These are phyloP conservation scores for Phenganax subtilis DNA, from an alignment of 92 coral and sea anemone genomes.

Conservation along the genomic window DNA sequence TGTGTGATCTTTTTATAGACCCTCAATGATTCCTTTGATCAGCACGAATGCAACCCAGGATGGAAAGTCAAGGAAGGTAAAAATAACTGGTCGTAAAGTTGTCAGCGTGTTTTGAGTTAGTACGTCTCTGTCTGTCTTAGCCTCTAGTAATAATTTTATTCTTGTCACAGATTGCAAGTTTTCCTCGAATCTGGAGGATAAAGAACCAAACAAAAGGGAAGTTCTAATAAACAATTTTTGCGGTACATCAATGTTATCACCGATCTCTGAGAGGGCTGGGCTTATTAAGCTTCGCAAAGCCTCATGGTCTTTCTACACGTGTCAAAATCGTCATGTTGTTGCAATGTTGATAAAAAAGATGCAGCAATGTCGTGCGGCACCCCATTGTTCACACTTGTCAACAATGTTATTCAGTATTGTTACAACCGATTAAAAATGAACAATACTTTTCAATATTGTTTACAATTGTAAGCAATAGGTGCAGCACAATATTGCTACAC, in stretches of 20 bases:
- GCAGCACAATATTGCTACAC: no score
- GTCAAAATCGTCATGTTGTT: no score
- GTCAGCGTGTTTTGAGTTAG: neutral
- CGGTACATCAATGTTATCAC: neutral
- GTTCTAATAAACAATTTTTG: neutral
- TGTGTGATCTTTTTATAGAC: constrained; percentile 46
- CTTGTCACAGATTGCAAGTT: neutral
- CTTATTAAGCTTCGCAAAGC: no score
- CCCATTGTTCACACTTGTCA: no score
- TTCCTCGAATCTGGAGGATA: constrained; percentile 1
- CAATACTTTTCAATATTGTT: no score
- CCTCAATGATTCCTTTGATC: constrained; percentile 84
- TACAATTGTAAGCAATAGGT: no score
- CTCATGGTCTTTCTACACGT: no score
- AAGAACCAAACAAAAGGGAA: neutral
- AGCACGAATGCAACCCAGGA: constrained; percentile 45
- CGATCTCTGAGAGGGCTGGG: neutral
- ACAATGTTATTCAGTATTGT: no score
- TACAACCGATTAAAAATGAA: no score
- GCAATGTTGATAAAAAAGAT: no score
- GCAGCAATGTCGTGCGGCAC: no score
- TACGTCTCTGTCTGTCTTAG: neutral
- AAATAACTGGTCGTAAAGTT: neutral
- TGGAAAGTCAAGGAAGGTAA: constrained; percentile 16
- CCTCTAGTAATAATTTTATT: neutral